Conservation (phyloP, 2,113 vertebrate genomes). For the Platanista minor region DNA sequence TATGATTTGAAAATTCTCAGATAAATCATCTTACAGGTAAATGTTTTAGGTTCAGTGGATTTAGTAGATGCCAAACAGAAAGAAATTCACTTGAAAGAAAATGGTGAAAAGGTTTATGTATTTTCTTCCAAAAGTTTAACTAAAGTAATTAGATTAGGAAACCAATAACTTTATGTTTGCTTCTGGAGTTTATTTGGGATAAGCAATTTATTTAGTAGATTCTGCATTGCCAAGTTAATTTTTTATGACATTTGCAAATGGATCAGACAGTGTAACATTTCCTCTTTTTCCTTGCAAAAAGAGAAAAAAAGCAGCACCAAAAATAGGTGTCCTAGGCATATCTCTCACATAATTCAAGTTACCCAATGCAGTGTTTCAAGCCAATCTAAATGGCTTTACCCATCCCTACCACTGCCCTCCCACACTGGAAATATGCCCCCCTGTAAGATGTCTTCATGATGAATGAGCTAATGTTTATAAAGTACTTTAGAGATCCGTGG, state of each 20-base stretch:
- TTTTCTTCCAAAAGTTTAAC: slow-evolving; percentile 47
- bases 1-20: slow-evolving; percentile 16
- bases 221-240: slow-evolving; percentile 53
- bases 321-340: slow-evolving; percentile 42
- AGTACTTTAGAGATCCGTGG: slow-evolving; percentile 61
- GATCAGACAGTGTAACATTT: slow-evolving; percentile 42
- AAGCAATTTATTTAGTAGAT: slow-evolving; percentile 53
- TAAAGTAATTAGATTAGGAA: slow-evolving; percentile 55
- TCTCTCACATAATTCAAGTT: slow-evolving; percentile 45
- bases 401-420: neutral
- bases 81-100: slow-evolving; percentile 39
- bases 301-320: neutral
- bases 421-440: slow-evolving; percentile 24
- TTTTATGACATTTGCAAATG: slow-evolving; percentile 66
- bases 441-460: slow-evolving; percentile 61
- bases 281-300: neutral
- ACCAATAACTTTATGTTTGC: slow-evolving; percentile 57
- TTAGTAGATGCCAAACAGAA: neutral
- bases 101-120: neutral
- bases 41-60: neutral
- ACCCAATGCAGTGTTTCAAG: slow-evolving; percentile 31
- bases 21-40: slow-evolving; percentile 1
- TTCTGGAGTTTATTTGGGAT: slow-evolving; percentile 50
- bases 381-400: slow-evolving; percentile 40
- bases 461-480: slow-evolving; percentile 72